These are phyloP conservation scores for Amphiprion ocellaris DNA, from an alignment of 2,113 vertebrate species.

Conservation along the genomic window DNA sequence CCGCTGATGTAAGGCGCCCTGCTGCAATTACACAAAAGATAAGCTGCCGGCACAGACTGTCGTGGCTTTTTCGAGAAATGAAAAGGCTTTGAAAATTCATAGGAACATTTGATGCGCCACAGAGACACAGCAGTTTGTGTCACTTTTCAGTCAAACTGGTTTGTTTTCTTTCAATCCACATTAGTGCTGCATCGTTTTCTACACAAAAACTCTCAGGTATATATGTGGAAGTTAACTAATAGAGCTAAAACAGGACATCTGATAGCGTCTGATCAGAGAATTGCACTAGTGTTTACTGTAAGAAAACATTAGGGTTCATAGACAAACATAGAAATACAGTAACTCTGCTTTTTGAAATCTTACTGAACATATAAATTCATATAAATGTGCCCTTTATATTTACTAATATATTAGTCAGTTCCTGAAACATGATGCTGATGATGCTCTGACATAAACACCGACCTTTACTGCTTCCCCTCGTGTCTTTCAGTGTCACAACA, in stretches of 20 bases:
- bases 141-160: not conserved
- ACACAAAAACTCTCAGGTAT: too few relatives aligned
- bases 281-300: too few relatives aligned
- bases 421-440: conserved; percentile 10
- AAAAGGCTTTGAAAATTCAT: not conserved
- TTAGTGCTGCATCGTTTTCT: too few relatives aligned
- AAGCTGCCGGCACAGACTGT: conserved; percentile 25
- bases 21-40: conserved; percentile 44
- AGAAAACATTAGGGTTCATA: too few relatives aligned
- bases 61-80: conserved; percentile 9
- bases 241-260: too few relatives aligned
- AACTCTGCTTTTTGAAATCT: not conserved
- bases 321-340: not conserved
- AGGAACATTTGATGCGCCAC: not conserved
- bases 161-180: not conserved
- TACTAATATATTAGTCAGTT: conserved; percentile 5
- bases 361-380: too few relatives aligned
- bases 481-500: not conserved
- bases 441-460: conserved; percentile 4
- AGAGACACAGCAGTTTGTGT: not conserved
- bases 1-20: conserved; percentile 45
- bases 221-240: too few relatives aligned
- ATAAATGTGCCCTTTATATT: not conserved
- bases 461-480: conserved; percentile 53
- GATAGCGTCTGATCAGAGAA: too few relatives aligned